Evolutionary conservation across 2,113 vertebrate species (phyloP), one percentile per base, ranked within the genome.

Genomic region (Hyperopisus bebe): DNA sequence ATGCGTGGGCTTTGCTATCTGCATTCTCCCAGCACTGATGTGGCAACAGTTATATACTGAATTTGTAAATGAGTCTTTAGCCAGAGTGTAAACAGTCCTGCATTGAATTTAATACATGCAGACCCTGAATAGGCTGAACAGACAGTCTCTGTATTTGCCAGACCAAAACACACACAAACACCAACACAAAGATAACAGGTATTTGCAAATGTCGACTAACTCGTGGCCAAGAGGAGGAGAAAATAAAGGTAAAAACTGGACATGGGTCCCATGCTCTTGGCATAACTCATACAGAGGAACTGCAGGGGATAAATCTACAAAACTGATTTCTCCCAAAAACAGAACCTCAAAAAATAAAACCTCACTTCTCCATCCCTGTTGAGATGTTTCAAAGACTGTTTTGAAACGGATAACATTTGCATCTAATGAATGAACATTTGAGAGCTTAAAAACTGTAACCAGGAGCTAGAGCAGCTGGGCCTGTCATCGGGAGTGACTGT

Each of bases 11-110:
- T 35, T 39, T 53, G 47, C 13, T 11, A 58, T 35, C 44, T 31
- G 27, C n/a, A 42, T 44, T 50, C 42, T 21, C n/a, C 35, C n/a
- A 77, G 46, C 46, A 39, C 44, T 35, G 88, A n/a, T 80, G 48
- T 51, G 31, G 70, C 88, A 53, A 74, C n/a, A 77, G 51, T 55
- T 39, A n/a, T 51, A 50, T 35, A 51, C 51, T 82, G 74, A 39
- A 83, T 77, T 53, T 83, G 77, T 48, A 89, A 89, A 89, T 82
- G 7, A 84, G 19, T 47, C 70, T 21, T 53, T 55, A 82, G 51
- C 15, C 21, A 27, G 48, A 89, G 47, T 55, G 31, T 82, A 89
- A 89, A 89, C 21, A 53, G 21, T n/a, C 88, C 74, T 55, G 74
- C 19, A 5, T 5, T 39, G 21, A 82, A 89, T 35, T 27, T 19